phyloP scores from a whole-genome alignment of 2,888 invertebrate genomes.

The Rugalucina vietnamica region DNA sequence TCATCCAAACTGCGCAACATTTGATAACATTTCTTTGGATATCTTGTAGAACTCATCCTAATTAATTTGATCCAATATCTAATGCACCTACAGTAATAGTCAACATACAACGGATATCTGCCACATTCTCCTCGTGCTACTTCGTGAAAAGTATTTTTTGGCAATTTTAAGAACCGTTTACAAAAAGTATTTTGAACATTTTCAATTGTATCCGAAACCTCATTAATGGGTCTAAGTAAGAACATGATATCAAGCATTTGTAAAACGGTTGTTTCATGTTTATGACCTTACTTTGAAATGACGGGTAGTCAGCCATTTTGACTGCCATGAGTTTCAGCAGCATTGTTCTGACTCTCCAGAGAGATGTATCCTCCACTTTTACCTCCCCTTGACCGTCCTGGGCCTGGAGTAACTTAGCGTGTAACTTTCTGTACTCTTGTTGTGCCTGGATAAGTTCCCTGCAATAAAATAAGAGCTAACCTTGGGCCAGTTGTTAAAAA shows the following conservation, averaged over 20 bases:
- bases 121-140: background rate
- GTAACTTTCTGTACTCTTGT: conserved; percentile 68
- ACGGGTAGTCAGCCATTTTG: conserved; percentile 51
- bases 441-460: conserved; percentile 77
- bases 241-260: too few relatives aligned
- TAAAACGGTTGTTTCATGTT: too few relatives aligned
- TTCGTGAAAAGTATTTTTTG: background rate
- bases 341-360: conserved; percentile 68
- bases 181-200: too few relatives aligned
- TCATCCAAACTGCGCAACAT: background rate
- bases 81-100: background rate
- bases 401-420: conserved; percentile 60
- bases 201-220: too few relatives aligned
- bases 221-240: too few relatives aligned
- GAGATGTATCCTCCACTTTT: conserved; percentile 72
- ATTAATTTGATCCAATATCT: background rate
- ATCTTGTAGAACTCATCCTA: background rate
- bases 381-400: conserved; percentile 55
- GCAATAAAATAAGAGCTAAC: background rate
- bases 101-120: background rate
- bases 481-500: too few relatives aligned
- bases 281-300: conserved; percentile 49
- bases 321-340: conserved; percentile 70
- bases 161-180: too few relatives aligned
- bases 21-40: background rate